These are phyloP conservation scores for Atractosteus spatula DNA, from an alignment of 2,113 vertebrate genomes.

Conservation along the genomic window DNA sequence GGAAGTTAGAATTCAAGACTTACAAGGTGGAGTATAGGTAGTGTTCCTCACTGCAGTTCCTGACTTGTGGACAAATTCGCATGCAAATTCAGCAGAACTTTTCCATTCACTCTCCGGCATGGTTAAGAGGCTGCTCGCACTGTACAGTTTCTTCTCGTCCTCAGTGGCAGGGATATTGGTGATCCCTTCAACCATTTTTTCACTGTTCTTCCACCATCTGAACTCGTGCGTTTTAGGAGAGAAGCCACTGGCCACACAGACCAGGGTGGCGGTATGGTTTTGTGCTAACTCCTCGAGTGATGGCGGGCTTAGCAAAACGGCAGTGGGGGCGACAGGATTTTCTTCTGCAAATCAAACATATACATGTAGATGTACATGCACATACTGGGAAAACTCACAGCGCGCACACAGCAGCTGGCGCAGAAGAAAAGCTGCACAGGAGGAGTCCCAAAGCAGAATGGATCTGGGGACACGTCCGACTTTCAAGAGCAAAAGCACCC, in stretches of 20 bases:
- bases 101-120: rapidly evolving
- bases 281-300: conserved; percentile 13
- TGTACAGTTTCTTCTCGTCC: background rate
- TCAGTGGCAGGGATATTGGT: background rate
- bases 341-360: conserved; percentile 54
- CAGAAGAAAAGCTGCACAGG: background rate
- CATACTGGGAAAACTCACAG: conserved; percentile 17
- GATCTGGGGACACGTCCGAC: too few relatives aligned
- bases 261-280: conserved; percentile 13
- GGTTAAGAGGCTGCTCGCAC: conserved; percentile 43
- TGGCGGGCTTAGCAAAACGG: conserved; percentile 31
- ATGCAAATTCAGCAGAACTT: rapidly evolving
- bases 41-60: background rate
- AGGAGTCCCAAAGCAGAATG: too few relatives aligned
- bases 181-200: background rate
- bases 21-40: background rate
- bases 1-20: too few relatives aligned
- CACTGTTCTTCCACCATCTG: conserved; percentile 44
- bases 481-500: too few relatives aligned
- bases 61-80: conserved; percentile 25
- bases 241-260: conserved; percentile 60
- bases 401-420: conserved; percentile 14
- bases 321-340: background rate
- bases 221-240: conserved; percentile 36
- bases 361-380: conserved; percentile 44